These are phyloP conservation scores for Phalacrocorax carbo DNA, from an alignment of 2,113 vertebrate genomes.

Conservation along the genomic window DNA sequence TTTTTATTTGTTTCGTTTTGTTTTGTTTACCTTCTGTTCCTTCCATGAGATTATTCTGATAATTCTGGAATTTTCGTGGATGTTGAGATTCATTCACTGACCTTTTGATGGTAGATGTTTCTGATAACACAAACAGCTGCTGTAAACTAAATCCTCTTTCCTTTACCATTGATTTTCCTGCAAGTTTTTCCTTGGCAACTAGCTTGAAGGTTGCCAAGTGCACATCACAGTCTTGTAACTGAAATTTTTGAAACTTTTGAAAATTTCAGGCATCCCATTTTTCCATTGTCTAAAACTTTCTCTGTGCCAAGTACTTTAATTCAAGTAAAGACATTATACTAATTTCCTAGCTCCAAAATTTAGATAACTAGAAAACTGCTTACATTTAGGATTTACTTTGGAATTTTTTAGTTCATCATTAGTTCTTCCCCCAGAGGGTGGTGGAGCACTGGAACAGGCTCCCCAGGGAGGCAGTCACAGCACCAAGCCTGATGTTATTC, in stretches of 20 bases:
- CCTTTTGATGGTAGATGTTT: background rate
- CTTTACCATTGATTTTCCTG: background rate
- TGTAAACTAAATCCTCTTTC: background rate
- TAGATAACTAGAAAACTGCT: background rate
- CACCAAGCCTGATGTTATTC: too few species aligned
- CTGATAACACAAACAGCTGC: background rate
- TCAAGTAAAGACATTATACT: background rate
- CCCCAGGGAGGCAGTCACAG: too few species aligned
- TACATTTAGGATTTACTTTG: background rate
- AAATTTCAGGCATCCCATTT: rapidly evolving
- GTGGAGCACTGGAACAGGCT: too few species aligned
- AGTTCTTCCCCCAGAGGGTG: background rate
- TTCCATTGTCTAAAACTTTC: background rate
- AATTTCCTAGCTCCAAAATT: background rate
- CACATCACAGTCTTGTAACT: background rate
- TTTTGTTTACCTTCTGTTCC: background rate
- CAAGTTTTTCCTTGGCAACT: background rate
- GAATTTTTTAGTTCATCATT: background rate
- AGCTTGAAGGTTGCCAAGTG: background rate
- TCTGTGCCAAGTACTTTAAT: background rate
- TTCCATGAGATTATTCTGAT: background rate
- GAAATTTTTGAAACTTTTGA: background rate
- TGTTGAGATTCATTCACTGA: background rate
- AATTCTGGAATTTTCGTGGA: background rate
- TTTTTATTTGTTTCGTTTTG: too few species aligned